Conservation (phyloP, 2,113 vertebrate species). For the Apodemus speciosus region DNA sequence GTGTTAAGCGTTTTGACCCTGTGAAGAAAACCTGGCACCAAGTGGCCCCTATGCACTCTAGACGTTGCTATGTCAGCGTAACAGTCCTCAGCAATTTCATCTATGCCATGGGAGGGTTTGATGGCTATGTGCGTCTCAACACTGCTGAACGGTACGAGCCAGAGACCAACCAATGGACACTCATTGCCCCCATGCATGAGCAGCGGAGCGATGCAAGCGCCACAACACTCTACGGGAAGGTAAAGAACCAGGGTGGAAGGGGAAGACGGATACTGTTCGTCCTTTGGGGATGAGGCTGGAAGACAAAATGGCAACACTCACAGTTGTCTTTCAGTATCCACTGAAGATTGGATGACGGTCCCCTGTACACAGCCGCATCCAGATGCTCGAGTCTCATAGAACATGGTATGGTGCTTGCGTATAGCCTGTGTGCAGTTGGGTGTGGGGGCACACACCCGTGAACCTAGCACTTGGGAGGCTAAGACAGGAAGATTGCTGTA, state of each 20-base stretch:
- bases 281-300: not conserved
- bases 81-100: conserved; percentile 83
- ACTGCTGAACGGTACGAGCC: conserved; percentile 87
- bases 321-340: not conserved
- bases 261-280: not conserved
- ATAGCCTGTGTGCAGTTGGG: not conserved
- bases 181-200: conserved; percentile 88
- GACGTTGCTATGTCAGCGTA: conserved; percentile 89
- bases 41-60: conserved; percentile 89
- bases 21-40: conserved; percentile 86
- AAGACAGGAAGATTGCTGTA: not conserved
- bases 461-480: not conserved
- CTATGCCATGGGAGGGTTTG: conserved; percentile 90
- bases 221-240: conserved; percentile 87
- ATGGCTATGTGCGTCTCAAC: conserved; percentile 87
- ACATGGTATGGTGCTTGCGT: not conserved
- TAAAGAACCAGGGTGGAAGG: conserved; percentile 64
- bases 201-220: conserved; percentile 88
- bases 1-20: conserved; percentile 86
- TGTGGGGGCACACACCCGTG: not conserved
- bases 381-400: not conserved
- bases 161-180: conserved; percentile 89
- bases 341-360: not conserved
- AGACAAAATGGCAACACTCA: not conserved
- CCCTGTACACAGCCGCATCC: not conserved